Conservation (phyloP, 2,888 invertebrate genomes). For the Nomada fabriciana region DNA sequence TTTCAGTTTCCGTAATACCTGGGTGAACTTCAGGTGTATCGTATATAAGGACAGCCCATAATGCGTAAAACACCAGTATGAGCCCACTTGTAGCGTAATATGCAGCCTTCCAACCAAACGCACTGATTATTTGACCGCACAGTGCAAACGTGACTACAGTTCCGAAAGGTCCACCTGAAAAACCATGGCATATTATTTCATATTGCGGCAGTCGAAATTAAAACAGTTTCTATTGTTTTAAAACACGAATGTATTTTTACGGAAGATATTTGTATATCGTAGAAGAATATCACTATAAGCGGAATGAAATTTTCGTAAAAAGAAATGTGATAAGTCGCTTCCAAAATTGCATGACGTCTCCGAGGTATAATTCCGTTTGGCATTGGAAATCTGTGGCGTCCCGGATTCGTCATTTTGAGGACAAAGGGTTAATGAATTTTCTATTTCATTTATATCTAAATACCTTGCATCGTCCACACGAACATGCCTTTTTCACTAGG, state of each 20-base stretch:
- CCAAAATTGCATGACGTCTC: no score
- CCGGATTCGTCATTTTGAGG: no score
- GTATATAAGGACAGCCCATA: conserved; percentile 89
- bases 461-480: conserved; percentile 87
- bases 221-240: no score
- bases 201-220: not conserved
- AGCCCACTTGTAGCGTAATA: conserved; percentile 88
- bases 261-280: no score
- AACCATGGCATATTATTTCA: conserved; percentile 9
- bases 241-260: no score
- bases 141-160: conserved; percentile 90
- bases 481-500: conserved; percentile 92
- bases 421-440: not conserved
- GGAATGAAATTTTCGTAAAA: no score
- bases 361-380: no score
- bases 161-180: conserved; percentile 90
- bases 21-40: conserved; percentile 89
- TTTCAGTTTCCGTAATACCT: conserved; percentile 88
- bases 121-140: conserved; percentile 88
- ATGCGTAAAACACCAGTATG: conserved; percentile 86
- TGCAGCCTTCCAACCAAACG: conserved; percentile 89
- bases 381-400: no score
- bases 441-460: not conserved
- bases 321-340: no score
- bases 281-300: no score